Conservation (phyloP, 2,888 invertebrate species). For the Caenorhabditis sp. region DNA sequence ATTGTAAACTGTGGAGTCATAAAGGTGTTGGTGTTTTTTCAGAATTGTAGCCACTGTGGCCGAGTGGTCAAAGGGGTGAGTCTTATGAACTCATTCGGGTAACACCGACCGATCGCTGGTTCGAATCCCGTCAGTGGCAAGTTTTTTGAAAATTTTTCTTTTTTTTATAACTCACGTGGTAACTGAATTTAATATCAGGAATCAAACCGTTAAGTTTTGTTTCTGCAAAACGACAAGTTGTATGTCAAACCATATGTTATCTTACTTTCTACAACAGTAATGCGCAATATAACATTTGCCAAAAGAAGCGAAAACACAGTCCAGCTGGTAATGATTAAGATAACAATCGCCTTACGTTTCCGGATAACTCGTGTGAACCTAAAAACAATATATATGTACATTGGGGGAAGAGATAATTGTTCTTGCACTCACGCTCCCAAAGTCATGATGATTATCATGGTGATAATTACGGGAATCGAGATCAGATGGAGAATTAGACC, state of each 20-base stretch:
- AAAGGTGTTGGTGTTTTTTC: too few species aligned
- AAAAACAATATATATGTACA: conserved; percentile 9
- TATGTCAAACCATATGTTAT: neutral
- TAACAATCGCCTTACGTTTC: conserved; percentile 24
- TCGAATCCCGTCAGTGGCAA: too few species aligned
- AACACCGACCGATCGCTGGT: too few species aligned
- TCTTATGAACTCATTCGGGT: too few species aligned
- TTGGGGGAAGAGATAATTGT: conserved; percentile 14
- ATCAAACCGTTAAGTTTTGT: too few species aligned
- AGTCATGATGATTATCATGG: conserved; percentile 24
- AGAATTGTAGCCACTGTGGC: too few species aligned
- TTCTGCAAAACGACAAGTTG: too few species aligned
- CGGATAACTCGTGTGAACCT: conserved; percentile 48
- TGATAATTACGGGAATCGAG: conserved; percentile 25
- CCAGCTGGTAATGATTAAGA: conserved; percentile 44
- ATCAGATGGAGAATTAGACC: conserved; percentile 2
- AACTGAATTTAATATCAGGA: too few species aligned
- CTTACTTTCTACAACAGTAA: conserved; percentile 29
- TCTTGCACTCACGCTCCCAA: conserved; percentile 30
- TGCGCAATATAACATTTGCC: neutral
- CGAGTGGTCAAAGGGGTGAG: too few species aligned
- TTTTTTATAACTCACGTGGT: too few species aligned
- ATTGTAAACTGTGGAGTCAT: too few species aligned
- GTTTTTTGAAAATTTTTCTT: too few species aligned
- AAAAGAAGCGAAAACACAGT: neutral